Conservation (phyloP, 2,113 vertebrate species). For the Conger conger region DNA sequence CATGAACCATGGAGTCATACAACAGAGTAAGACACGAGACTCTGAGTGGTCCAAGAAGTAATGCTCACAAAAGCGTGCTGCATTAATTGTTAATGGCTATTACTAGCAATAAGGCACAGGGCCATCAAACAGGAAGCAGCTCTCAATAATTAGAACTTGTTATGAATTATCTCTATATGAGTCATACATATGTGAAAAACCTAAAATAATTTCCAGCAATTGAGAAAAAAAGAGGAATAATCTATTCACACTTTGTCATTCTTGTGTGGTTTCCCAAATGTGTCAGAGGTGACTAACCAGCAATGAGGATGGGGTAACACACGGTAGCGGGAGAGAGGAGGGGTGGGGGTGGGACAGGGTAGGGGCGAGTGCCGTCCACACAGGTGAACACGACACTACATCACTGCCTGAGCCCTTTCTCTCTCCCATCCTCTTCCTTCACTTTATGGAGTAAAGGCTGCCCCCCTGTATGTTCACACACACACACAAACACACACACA, state of each 20-base stretch:
- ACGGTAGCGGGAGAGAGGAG: constrained; percentile 38
- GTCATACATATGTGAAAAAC: background rate
- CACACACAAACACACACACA: background rate
- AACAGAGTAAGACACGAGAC: background rate
- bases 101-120: background rate
- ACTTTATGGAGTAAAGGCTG: constrained; percentile 13
- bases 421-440: constrained; percentile 4
- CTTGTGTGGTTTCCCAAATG: constrained; percentile 52
- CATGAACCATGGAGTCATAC: background rate
- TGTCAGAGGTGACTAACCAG: constrained; percentile 64
- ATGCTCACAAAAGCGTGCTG: background rate
- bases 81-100: background rate
- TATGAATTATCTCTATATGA: background rate
- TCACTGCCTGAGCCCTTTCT: constrained; percentile 32
- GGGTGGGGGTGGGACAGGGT: background rate
- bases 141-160: background rate
- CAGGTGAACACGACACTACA: constrained; percentile 34
- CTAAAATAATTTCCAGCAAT: background rate
- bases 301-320: constrained; percentile 44
- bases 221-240: background rate
- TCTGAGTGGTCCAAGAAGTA: background rate
- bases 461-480: too few relatives aligned
- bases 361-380: background rate
- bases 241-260: constrained; percentile 77
- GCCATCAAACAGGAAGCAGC: background rate